Evolutionary conservation across 1,140 invertebrate genomes (phyloP).

Genomic region (Scaptomyza graminum): DNA sequence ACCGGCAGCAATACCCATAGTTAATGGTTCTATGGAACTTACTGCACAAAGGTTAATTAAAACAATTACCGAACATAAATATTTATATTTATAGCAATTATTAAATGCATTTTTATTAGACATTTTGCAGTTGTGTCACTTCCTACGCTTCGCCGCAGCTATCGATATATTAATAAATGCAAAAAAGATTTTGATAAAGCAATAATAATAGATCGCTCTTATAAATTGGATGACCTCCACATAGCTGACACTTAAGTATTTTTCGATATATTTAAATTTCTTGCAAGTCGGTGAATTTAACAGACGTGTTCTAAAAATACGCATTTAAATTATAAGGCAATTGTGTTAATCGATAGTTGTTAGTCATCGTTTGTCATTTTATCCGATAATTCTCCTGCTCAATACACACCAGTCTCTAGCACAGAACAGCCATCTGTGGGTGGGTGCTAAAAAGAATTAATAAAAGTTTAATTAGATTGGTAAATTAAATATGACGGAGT

Average conservation of each 20-base stretch:
- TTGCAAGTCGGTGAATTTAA: too few relatives aligned
- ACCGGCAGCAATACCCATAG: conserved; percentile 28
- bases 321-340: too few relatives aligned
- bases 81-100: neutral
- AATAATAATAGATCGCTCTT: neutral
- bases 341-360: conserved; percentile 16
- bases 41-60: conserved; percentile 18
- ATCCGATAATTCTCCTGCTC: conserved; percentile 1
- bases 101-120: neutral
- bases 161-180: conserved; percentile 11
- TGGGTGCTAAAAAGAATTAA: conserved; percentile 20
- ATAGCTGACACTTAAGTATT: too few relatives aligned
- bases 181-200: neutral
- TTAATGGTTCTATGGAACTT: conserved; percentile 44
- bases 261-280: too few relatives aligned
- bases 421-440: conserved; percentile 5
- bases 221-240: too few relatives aligned
- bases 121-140: neutral
- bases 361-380: conserved; percentile 1
- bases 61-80: neutral
- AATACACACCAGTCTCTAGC: conserved; percentile 31
- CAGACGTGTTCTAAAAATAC: neutral
- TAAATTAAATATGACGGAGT: conserved; percentile 88
- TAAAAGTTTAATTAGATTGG: conserved; percentile 24
- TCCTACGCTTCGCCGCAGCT: neutral